phyloP scores from a whole-genome alignment of 2,797 vertebrate genomes.

The Lagorchestes hirsutus region DNA sequence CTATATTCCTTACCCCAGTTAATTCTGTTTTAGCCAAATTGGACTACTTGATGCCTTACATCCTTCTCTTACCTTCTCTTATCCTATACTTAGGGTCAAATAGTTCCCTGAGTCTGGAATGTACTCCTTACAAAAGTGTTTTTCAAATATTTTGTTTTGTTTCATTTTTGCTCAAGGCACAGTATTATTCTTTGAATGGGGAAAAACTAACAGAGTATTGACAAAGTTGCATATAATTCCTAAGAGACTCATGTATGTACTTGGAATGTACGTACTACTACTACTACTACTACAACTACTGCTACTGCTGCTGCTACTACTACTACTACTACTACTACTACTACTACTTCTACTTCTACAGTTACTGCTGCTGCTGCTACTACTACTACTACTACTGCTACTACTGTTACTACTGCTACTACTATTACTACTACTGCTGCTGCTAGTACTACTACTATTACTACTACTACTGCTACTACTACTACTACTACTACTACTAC shows the following conservation, averaged over 20 bases:
- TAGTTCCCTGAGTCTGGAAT: background rate
- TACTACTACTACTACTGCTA: too few species aligned
- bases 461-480: too few species aligned
- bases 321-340: too few species aligned
- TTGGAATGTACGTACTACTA: background rate
- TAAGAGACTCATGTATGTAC: background rate
- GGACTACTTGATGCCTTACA: background rate
- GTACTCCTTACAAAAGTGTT: background rate
- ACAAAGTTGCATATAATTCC: background rate
- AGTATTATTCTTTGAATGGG: background rate
- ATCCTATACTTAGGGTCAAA: background rate
- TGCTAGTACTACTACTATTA: too few species aligned
- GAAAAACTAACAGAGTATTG: background rate
- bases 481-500: too few species aligned
- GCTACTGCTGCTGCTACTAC: too few species aligned
- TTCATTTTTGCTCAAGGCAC: background rate
- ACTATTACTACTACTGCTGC: too few species aligned
- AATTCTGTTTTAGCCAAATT: background rate
- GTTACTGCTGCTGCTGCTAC: too few species aligned
- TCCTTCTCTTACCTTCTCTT: background rate
- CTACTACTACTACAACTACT: too few species aligned
- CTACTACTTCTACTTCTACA: too few species aligned
- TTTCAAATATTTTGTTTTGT: background rate
- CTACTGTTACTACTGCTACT: too few species aligned
- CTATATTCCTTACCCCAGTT: background rate